Evolutionary conservation across 2,888 invertebrate genomes (phyloP), one percentile per base, ranked within the genome.

Genomic region (Lasioglossum morio): DNA sequence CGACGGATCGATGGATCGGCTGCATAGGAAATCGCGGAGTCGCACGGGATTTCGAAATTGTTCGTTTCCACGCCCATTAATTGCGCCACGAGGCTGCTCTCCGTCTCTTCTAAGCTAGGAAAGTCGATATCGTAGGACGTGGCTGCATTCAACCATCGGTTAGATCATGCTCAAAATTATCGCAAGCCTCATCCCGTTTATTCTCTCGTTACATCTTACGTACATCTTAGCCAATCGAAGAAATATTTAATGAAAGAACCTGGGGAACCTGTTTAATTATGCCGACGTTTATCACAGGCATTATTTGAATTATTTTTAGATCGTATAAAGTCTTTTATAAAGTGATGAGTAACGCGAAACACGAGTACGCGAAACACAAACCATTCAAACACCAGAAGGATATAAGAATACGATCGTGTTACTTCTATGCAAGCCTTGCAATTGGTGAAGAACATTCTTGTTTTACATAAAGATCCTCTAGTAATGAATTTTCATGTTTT

Each of bases 31-130:
- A 63, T 63, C 63, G 23, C 23, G 23, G 53, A 23, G 53, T 23
- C 8, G 8, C 53, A 1, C 23, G 63, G 63, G 16, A 63, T 63
- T 63, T 30, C 63, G 63, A 63, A 63, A 63, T 30, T 30, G 63
- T 63, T 63, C 63, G 60, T 60, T 60, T 60, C 60, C 60, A 60
- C 27, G 60, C 27, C 60, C 60, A 30, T 63, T 30, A 16, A 63
- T 30, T n/a, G 30, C 27, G 63, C 63, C 63, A 30, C 63, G 30
- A 63, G 27, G 60, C 27, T 27, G 60, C 27, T 30, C 27, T 16
- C 23, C 53, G 53, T 53, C 53, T 53, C 53, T 53, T n/a, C 53
- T 23, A 30, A 30, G 12, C 63, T 63, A 63, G 27, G 27, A 30
- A 16, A 30, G 63, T 30, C 63, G 63, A 63, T 63, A 63, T 16